phyloP scores from a whole-genome alignment of 2,797 vertebrate genomes.

The Sorex maritimensis region DNA sequence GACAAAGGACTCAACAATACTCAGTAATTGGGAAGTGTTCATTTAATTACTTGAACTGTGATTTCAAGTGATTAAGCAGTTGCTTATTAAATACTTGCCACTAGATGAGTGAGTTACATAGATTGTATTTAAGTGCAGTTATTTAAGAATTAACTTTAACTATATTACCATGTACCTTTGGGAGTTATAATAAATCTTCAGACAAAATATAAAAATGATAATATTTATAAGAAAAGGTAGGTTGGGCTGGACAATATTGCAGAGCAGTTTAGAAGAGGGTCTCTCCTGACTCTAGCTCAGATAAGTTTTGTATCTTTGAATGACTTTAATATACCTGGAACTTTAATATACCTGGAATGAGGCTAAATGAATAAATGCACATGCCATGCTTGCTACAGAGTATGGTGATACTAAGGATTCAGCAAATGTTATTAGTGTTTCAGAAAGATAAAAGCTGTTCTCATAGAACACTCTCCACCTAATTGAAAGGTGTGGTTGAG shows the following conservation, averaged over 20 bases:
- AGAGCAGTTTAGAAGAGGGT: background rate
- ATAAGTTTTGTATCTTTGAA: background rate
- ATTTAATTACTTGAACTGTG: background rate
- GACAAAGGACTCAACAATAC: no score
- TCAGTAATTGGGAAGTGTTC: background rate
- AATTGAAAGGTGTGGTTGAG: constrained; percentile 46
- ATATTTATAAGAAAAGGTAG: constrained; percentile 20
- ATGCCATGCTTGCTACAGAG: background rate
- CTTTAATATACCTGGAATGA: background rate
- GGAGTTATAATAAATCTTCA: background rate
- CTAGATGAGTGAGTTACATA: background rate
- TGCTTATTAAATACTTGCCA: background rate
- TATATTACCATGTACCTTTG: constrained; percentile 26
- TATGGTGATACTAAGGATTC: background rate
- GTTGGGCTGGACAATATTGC: background rate
- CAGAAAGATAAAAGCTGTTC: background rate
- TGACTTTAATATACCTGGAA: background rate
- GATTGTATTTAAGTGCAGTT: background rate
- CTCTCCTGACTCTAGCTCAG: background rate
- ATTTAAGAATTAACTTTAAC: constrained; percentile 36
- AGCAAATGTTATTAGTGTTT: background rate
- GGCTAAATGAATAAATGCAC: background rate
- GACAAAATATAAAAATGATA: constrained; percentile 17
- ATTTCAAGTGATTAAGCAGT: constrained; percentile 9
- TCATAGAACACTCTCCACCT: background rate